These are phyloP conservation scores for Hymenochirus boettgeri DNA, from an alignment of 2,113 vertebrate species.

Conservation along the genomic window DNA sequence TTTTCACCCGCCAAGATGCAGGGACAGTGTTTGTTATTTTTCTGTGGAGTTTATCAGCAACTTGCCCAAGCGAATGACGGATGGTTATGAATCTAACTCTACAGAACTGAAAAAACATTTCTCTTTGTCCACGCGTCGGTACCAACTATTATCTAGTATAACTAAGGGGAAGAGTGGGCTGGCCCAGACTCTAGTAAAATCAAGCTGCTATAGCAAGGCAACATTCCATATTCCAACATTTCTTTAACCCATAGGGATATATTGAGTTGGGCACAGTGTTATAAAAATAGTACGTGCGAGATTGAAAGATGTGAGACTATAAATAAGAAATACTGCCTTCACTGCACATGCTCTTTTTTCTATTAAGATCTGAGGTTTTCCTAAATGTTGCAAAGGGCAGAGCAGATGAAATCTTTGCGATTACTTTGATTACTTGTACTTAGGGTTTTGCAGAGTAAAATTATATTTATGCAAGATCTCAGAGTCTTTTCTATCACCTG, in stretches of 20 bases:
- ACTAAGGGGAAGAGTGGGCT: conserved; percentile 49
- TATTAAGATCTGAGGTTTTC: not conserved
- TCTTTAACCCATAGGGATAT: conserved; percentile 32
- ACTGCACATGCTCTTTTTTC: too few relatives aligned
- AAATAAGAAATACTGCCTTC: too few relatives aligned
- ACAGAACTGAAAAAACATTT: conserved; percentile 65
- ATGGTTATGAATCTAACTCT: conserved; percentile 71
- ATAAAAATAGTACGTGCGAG: too few relatives aligned
- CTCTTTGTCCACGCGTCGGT: conserved; percentile 53
- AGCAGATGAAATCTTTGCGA: conserved; percentile 1
- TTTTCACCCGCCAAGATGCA: conserved; percentile 69
- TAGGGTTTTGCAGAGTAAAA: conserved; percentile 7
- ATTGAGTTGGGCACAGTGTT: not conserved
- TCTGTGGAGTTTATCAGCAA: conserved; percentile 69
- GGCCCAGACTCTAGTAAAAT: conserved; percentile 41
- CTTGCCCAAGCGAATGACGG: conserved; percentile 66
- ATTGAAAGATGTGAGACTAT: too few relatives aligned
- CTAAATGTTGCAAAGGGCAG: not conserved
- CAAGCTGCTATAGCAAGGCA: conserved; percentile 50
- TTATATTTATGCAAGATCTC: not conserved
- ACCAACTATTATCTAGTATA: conserved; percentile 51
- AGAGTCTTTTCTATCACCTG: conserved; percentile 3
- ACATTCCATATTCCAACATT: conserved; percentile 51
- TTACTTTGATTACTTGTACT: not conserved
- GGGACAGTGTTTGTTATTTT: conserved; percentile 68